These are phyloP conservation scores for Microdon myrmicae DNA, from an alignment of 2,888 invertebrate species.

Conservation along the genomic window DNA sequence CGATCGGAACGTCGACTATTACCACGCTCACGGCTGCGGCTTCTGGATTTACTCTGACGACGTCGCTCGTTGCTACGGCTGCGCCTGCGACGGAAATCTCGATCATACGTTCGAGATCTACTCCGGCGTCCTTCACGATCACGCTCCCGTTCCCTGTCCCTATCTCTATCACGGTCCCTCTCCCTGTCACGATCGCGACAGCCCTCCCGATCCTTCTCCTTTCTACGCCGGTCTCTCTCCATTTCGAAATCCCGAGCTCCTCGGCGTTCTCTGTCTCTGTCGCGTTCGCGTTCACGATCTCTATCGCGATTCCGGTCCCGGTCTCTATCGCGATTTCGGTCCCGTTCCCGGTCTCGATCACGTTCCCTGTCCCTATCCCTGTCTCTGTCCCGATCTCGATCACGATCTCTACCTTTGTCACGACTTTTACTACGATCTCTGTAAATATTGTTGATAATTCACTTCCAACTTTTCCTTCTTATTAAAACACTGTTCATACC, in stretches of 20 bases:
- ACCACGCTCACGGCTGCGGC: slow-evolving; percentile 66
- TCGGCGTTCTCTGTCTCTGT: slow-evolving; percentile 65
- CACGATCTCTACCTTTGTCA: slow-evolving; percentile 61
- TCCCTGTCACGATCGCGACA: slow-evolving; percentile 62
- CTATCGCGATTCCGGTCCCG: slow-evolving; percentile 68
- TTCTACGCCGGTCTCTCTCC: slow-evolving; percentile 51
- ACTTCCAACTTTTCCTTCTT: background rate
- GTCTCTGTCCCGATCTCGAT: slow-evolving; percentile 56
- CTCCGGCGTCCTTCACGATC: slow-evolving; percentile 58
- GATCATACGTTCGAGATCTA: slow-evolving; percentile 57
- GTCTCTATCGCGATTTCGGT: slow-evolving; percentile 65
- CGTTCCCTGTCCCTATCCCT: slow-evolving; percentile 54
- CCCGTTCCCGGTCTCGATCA: slow-evolving; percentile 61
- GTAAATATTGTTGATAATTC: background rate
- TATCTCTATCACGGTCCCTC: slow-evolving; percentile 64
- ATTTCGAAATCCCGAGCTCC: slow-evolving; percentile 55
- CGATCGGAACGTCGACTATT: slow-evolving; percentile 68
- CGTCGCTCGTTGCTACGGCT: slow-evolving; percentile 55
- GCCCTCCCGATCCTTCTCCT: slow-evolving; percentile 55
- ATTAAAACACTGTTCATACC: slow-evolving; percentile 8
- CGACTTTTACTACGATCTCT: slow-evolving; percentile 43
- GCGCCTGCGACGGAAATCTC: slow-evolving; percentile 53
- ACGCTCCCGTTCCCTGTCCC: slow-evolving; percentile 56
- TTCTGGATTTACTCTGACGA: slow-evolving; percentile 54
- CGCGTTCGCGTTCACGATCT: slow-evolving; percentile 62